Evolutionary conservation across 2,113 vertebrate genomes (phyloP), one percentile per base, ranked within the genome.

Genomic region (Illadopsis cleaveri): DNA sequence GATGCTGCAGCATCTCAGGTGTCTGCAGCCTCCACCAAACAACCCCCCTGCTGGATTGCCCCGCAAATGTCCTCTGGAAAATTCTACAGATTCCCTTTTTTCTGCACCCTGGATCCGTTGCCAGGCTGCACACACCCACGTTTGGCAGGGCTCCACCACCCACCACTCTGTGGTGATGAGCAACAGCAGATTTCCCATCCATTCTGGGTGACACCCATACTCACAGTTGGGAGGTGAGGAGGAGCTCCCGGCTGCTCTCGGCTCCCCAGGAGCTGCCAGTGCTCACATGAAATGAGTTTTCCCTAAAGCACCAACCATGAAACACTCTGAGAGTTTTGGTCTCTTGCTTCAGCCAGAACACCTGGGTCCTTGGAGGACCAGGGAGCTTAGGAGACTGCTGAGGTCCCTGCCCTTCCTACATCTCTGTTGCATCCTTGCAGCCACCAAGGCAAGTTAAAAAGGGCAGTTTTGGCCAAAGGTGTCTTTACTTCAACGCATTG

Each of bases 281-380:
- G 57, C 60, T 61, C 50, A 30, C 25, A 8, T 3, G 15, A 45
- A 66, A 69, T 0, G 7, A 54, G 4, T 45, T 90, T 80, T 64
- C 44, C 71, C 75, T 76, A 22, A 56, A 69, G 30, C 20, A 38
- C 1, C 1, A 53, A 31, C 51, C 31, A 12, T 33, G 33, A 40
- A 64, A 53, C 27, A 38, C 17, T 9, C 0, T 0, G 0, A 0
- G 4, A 35, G 18, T 20, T 53, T 37, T 69, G 35, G 28, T 56
- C 33, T 70, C 28, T 44, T 71, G 42, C 10, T 77, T 69, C 0
- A 1, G 13, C 1, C 1, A 16, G 18, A 68, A 9, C 17, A 23
- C 11, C 47, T 42, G 54, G 37, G 47, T 62, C 33, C 48, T 31
- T 11, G 0, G 5, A 73, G 37, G 35, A 71, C 27, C 9, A 19